Evolutionary conservation across 2,888 invertebrate species (phyloP).

Genomic region (Odontothrips loti): DNA sequence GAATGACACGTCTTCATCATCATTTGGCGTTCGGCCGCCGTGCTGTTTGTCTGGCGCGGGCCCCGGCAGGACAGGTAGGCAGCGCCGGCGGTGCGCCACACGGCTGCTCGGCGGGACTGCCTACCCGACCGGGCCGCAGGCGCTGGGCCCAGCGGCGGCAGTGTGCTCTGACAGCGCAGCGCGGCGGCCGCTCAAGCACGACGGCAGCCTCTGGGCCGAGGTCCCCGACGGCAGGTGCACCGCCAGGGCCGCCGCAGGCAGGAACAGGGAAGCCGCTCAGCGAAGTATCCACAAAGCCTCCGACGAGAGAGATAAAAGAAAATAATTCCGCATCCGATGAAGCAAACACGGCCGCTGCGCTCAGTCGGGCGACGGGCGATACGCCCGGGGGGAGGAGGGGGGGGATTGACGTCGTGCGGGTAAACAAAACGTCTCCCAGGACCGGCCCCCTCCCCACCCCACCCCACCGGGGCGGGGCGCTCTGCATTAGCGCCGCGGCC

Average conservation of each 20-base stretch:
- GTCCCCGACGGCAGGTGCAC: no score
- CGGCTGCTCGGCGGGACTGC: background rate
- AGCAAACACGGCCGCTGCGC: no score
- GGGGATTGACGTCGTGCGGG: constrained; percentile 3
- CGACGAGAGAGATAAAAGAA: no score
- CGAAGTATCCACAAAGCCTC: no score
- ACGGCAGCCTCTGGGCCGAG: background rate
- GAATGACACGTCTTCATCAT: no score
- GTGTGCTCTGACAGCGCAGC: no score
- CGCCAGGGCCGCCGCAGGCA: no score
- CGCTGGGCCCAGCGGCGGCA: background rate
- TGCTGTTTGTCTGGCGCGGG: background rate
- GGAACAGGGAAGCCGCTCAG: no score
- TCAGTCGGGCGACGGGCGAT: background rate
- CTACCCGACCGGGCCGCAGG: background rate
- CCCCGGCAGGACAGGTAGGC: background rate
- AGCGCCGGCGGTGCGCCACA: background rate
- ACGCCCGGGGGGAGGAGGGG: no score
- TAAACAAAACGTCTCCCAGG: background rate
- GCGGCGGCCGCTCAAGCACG: background rate
- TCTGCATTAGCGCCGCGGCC: no score
- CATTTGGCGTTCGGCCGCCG: background rate
- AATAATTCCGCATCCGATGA: background rate
- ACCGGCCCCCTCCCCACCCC: no score
- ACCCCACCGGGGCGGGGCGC: no score